Evolutionary conservation across 2,797 vertebrate species (phyloP), one percentile per base, ranked within the genome.

Genomic region (Hydrophis major): DNA sequence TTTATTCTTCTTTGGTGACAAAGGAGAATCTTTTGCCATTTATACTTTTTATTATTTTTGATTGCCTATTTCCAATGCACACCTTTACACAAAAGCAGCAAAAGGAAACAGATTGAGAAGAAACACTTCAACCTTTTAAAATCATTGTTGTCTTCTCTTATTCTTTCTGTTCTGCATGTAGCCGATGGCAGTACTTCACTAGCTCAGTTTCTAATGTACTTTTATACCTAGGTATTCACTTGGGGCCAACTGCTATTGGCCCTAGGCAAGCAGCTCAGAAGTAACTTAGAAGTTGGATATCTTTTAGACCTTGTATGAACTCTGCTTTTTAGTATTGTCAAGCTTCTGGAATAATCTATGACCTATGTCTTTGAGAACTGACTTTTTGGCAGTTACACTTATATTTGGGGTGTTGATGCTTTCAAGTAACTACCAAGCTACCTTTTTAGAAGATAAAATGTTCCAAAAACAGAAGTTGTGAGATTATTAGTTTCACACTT

Each of bases 221-320:
- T 91, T 93, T 91, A 69, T 18, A 47, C 18, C 90, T 56, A 90
- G 10, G 37, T 78, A 87, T 47, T 91, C 47, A 91, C 66, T 27
- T 60, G 32, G 87, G 66, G 90, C 32, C 47, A 91, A 86, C 88
- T 89, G 87, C 90, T 93, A 32, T 16, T 93, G 88, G 57, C 47
- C 66, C 56, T 22, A 88, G 90, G 92, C 63, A 91, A 88, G 50
- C 14, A 83, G 56, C 55, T 88, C 74, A 93, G 93, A 83, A 87
- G 93, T 32, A 91, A 61, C 6, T 89, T 91, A 89, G 56, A 86
- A 93, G n/a, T 47, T 56, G 32, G 87, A 61, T 87, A 83, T 90
- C 37, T 90, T 93, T 78, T 60, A 88, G 63, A 88, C 42, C 28
- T 78, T 88, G 86, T 88, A 78, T 78, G 55, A 88, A 88, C 37